Base-by-base conservation (phyloP, 2,797 vertebrate genomes). In the Hipposideros larvatus region DNA sequence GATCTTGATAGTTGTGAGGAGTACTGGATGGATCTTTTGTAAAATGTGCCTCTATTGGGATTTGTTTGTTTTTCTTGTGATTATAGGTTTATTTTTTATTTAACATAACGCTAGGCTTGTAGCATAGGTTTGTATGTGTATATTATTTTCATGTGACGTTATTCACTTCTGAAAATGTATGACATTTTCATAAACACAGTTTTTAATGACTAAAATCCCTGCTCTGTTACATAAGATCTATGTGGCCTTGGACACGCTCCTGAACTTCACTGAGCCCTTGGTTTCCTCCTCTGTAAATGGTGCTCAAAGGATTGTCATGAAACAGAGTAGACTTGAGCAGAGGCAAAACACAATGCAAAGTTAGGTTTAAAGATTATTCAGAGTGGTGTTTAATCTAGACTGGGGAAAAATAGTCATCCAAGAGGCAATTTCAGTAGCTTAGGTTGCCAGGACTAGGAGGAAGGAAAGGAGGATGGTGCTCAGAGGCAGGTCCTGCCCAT, bases 171-270 rank as follows among this genome's bases (percentile, higher is more conserved):
- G 51, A 75, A 74, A 59, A 74, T 74, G 66, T 66, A 59, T 61
- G 11, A 43, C 43, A 22, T 86, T 43, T 71, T 71, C 11, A 18
- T 73, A 65, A 79, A 79, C 43, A 87, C 24, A 0, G 2, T 59
- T 80, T 88, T 83, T 94, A 91, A 66, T 87, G 15, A 55, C 63
- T 53, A 89, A 74, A 84, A 89, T 63, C 31, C 34, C 24, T 79
- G 65, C 63, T 78, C 22, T 84, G 61, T 78, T 84, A 85, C 57
- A 75, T 74, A 61, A 92, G 85, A 74, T 15, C 31, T 90, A 11
- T 53, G 28, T 74, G 51, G 73, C 46, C 24, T 90, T 70, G 59
- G 46, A 71, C 75, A 86, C 26, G 63, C 75, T 87, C 92, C 57
- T 92, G 43, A 75, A 86, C 43, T 53, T 88, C 74, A 57, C 61